These are phyloP conservation scores for Ephestia elutella DNA, from an alignment of 1,140 invertebrate genomes.

Conservation along the genomic window DNA sequence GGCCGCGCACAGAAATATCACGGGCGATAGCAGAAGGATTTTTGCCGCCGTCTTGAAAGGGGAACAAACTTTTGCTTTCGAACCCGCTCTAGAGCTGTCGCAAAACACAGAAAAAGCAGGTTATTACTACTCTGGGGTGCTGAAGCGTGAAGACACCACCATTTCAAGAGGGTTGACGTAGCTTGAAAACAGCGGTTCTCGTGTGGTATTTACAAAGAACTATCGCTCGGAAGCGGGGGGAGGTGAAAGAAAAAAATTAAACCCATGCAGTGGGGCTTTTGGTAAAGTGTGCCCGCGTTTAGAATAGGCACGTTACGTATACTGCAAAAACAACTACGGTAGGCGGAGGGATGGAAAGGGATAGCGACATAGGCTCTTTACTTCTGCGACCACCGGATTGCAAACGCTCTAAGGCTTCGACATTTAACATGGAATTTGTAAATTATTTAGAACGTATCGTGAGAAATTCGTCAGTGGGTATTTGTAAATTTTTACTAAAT, in stretches of 20 bases:
- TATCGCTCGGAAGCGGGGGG: constrained; percentile 36
- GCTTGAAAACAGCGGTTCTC: constrained; percentile 44
- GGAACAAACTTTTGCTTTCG: constrained; percentile 78
- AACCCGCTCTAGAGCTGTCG: constrained; percentile 73
- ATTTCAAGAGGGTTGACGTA: constrained; percentile 74
- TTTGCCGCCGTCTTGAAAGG: constrained; percentile 81
- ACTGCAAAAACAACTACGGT: constrained; percentile 45
- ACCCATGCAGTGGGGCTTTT: constrained; percentile 60
- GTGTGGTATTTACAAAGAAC: constrained; percentile 26
- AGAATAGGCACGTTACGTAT: constrained; percentile 36
- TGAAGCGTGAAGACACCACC: constrained; percentile 44
- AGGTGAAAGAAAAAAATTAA: constrained; percentile 34
- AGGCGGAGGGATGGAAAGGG: constrained; percentile 22
- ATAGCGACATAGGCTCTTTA: constrained; percentile 50
- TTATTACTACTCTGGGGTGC: constrained; percentile 40
- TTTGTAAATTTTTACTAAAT: no score
- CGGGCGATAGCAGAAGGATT: constrained; percentile 79
- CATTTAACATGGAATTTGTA: neutral
- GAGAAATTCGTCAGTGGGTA: neutral
- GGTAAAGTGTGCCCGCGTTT: constrained; percentile 38
- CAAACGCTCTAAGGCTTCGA: neutral
- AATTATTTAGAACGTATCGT: neutral
- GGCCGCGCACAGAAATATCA: constrained; percentile 81
- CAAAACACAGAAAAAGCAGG: constrained; percentile 69
- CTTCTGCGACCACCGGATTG: constrained; percentile 55